Conservation (phyloP, 2,797 vertebrate genomes). For the Octomys mimax region DNA sequence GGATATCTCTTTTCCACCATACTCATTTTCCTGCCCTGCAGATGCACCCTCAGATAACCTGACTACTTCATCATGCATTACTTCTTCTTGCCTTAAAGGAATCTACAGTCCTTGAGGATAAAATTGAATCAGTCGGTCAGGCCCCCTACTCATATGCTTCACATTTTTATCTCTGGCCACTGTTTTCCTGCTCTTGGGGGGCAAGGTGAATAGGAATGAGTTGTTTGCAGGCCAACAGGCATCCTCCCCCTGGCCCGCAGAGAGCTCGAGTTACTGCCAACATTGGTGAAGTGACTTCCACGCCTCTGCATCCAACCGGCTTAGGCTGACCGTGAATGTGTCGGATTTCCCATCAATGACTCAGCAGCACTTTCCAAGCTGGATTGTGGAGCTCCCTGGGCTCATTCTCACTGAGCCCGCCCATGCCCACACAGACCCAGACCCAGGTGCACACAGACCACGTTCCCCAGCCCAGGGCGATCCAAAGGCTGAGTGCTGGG, state of each 20-base stretch:
- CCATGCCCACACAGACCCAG: neutral
- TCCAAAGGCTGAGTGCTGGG: neutral
- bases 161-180: neutral
- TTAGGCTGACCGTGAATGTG: neutral
- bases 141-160: neutral
- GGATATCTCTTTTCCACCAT: neutral
- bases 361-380: neutral
- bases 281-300: neutral
- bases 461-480: neutral
- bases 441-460: neutral
- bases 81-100: neutral
- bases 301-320: neutral
- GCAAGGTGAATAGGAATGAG: neutral
- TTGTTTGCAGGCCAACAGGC: neutral
- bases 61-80: neutral
- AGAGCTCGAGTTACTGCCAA: neutral
- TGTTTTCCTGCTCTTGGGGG: neutral
- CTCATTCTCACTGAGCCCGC: neutral
- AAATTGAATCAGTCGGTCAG: neutral
- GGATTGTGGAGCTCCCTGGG: neutral
- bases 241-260: neutral
- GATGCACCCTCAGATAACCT: neutral
- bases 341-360: neutral
- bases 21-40: neutral
- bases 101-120: conserved; percentile 18